Base-by-base conservation (phyloP, 1,140 invertebrate genomes). In the Saxidomus purpurata region DNA sequence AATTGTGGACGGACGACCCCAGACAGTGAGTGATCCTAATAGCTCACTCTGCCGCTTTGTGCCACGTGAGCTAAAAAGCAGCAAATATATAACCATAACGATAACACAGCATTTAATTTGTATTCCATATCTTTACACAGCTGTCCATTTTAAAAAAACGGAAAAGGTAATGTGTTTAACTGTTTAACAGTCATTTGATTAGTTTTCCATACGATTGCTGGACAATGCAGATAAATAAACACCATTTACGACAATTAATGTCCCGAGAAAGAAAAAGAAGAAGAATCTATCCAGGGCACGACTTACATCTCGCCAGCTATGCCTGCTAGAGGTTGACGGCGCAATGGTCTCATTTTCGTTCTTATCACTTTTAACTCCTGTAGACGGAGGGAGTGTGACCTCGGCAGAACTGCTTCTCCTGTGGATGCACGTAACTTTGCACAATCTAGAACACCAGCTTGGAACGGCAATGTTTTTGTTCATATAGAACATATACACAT, bases 401-500 rank as follows among this genome's bases (percentile, higher is more conserved):
- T 34, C 28, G 36, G 1, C 25, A 71, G 71, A 71, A 22, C 28
- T 74, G 25, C 15, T 59, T 36, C 28, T 31, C 6, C 28, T 9
- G 28, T 4, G 1, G 31, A 4, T 55, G n/a, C 28, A n/a, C 36
- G 22, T 52, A 25, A 31, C 47, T 31, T 25, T 13, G 28, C 6
- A 22, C n/a, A 52, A 8, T 19, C 9, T 22, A 3, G 2, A 19
- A 43, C 71, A 76, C 11, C 76, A 79, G 9, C 3, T 19, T 13
- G 28, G 49, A 4, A 36, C 31, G 2, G 76, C 1, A 55, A 25
- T 28, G 22, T 49, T 25, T 15, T 1, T 79, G 9, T 55, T 36
- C 40, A 31, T 31, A 67, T 43, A 34, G 61, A 63, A 83, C 38
- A 83, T 4, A 90, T 15, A 22, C 67, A 43, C 49, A 90, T 90